Percentiles rank a stretch among this genome's conserved stretches.
Conservation (phyloP, 2,113 vertebrate species). For the Pelusios castaneus region DNA sequence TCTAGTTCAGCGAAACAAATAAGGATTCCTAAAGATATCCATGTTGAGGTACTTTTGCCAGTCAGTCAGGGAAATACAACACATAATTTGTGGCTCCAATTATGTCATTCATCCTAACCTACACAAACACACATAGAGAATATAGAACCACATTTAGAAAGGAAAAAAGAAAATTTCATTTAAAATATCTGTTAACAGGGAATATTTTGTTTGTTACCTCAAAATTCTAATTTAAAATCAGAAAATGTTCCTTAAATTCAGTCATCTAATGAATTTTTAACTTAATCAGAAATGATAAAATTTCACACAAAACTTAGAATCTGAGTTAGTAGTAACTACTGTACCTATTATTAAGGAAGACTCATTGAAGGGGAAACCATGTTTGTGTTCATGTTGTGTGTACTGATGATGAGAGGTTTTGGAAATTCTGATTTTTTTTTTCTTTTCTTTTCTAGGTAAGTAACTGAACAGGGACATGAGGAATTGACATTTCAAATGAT, state of each 20-base stretch:
- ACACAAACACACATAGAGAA: neutral
- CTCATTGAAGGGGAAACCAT: neutral
- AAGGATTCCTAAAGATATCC: neutral
- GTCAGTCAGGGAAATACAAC: neutral
- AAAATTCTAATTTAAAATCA: too few relatives aligned
- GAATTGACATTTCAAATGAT: constrained; percentile 78
- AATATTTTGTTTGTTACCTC: too few relatives aligned
- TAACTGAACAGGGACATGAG: constrained; percentile 77
- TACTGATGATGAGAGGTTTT: neutral
- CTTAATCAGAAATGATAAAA: neutral
- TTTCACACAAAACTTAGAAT: neutral
- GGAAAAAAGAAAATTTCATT: neutral
- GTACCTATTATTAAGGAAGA: neutral
- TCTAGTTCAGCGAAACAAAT: too few relatives aligned
- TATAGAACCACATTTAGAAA: neutral
- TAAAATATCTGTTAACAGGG: neutral
- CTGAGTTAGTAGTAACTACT: neutral
- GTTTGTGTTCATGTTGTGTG: neutral
- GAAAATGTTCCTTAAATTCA: too few relatives aligned
- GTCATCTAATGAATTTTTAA: neutral
- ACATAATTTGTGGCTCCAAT: neutral
- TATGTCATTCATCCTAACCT: neutral
- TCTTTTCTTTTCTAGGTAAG: constrained; percentile 79
- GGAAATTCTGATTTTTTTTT: neutral
- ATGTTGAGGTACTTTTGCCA: rapidly evolving